These are phyloP conservation scores for Ectropis grisescens DNA, from an alignment of 1,140 invertebrate genomes.

Conservation along the genomic window DNA sequence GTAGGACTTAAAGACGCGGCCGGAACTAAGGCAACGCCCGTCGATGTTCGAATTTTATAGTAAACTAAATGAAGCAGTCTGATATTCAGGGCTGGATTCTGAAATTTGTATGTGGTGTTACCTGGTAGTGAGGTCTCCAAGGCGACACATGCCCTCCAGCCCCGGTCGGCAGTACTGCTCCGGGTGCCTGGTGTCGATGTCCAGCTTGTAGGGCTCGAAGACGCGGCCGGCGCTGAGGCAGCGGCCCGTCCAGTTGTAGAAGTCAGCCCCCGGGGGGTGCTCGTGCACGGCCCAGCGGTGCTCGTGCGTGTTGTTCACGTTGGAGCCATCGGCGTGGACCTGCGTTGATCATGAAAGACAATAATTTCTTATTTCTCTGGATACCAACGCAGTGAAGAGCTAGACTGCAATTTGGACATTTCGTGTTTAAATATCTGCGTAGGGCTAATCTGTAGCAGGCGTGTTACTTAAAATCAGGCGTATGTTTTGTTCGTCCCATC, in stretches of 20 bases:
- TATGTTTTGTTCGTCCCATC: no score
- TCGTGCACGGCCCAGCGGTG: conserved; percentile 81
- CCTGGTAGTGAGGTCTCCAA: conserved; percentile 76
- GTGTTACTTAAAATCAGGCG: no score
- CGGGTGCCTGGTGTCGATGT: conserved; percentile 58
- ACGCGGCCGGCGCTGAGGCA: conserved; percentile 85
- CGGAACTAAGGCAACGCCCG: conserved; percentile 85
- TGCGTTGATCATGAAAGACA: no score
- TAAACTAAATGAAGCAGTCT: no score
- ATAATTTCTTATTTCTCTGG: no score
- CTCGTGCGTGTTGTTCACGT: conserved; percentile 81
- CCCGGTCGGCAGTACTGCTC: conserved; percentile 70
- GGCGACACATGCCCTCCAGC: conserved; percentile 72
- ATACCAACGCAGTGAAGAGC: no score
- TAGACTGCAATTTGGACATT: no score
- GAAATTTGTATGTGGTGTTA: no score
- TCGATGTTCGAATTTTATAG: no score
- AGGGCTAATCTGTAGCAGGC: no score
- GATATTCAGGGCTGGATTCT: no score
- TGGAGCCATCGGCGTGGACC: conserved; percentile 89
- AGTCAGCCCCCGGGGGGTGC: conserved; percentile 77
- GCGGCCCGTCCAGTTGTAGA: conserved; percentile 90
- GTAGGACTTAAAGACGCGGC: conserved; percentile 85
- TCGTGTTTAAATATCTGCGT: no score
- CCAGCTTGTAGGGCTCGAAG: conserved; percentile 86